Percentiles rank a stretch among this genome's conserved stretches.
These are phyloP conservation scores for Diceros bicornis DNA, from an alignment of 2,797 vertebrate species.

Conservation along the genomic window DNA sequence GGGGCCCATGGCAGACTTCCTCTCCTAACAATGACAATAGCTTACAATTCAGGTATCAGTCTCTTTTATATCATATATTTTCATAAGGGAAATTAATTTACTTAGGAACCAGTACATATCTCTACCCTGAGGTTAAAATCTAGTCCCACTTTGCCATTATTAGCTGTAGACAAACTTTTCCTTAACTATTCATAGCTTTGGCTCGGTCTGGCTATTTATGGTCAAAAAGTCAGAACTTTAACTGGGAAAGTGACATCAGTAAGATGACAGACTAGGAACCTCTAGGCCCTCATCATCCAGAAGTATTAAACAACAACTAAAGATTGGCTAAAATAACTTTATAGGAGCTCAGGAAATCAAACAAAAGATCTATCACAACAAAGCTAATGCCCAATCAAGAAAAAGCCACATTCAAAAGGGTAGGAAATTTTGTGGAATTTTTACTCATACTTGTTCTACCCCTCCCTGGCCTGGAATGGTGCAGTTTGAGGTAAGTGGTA, in stretches of 20 bases:
- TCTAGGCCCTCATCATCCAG: not conserved
- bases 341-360: not conserved
- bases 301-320: not conserved
- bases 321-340: not conserved
- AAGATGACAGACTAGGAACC: not conserved
- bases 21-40: not conserved
- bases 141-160: not conserved
- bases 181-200: not conserved
- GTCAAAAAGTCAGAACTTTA: not conserved
- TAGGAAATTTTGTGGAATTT: not conserved
- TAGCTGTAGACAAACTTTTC: not conserved
- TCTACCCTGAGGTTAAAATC: not conserved
- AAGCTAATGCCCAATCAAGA: not conserved
- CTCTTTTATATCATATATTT: not conserved
- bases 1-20: not conserved
- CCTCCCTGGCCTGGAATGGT: not conserved
- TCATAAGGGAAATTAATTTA: slow-evolving; percentile 26
- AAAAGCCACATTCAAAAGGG: not conserved
- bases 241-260: too few species aligned
- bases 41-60: not conserved
- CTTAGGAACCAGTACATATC: not conserved
- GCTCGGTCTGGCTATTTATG: not conserved
- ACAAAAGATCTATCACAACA: not conserved
- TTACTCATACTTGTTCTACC: not conserved
- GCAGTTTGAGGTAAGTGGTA: not conserved